These are phyloP conservation scores for Bugula neritina DNA, from an alignment of 2,888 invertebrate species.

Conservation along the genomic window DNA sequence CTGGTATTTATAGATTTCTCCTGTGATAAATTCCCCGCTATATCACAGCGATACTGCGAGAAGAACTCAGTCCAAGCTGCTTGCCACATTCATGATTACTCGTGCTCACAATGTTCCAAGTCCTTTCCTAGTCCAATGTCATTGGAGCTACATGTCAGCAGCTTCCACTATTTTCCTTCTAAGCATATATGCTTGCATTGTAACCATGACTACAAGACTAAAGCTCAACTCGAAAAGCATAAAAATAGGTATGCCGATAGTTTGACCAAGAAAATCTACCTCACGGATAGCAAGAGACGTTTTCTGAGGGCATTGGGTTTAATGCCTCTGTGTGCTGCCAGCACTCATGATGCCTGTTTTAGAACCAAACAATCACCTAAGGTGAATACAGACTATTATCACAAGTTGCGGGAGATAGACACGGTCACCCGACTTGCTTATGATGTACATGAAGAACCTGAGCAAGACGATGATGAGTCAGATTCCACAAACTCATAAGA, in stretches of 20 bases:
- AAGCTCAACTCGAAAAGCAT: neutral
- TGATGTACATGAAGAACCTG: neutral
- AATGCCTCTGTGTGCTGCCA: slow-evolving; percentile 14
- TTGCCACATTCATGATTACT: slow-evolving; percentile 17
- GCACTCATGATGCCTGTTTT: neutral
- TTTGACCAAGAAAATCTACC: neutral
- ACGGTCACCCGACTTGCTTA: neutral
- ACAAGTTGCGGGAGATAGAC: neutral
- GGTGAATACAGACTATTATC: neutral
- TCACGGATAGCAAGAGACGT: neutral
- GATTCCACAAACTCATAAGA: neutral
- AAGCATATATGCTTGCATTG: slow-evolving; percentile 6
- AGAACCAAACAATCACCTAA: neutral
- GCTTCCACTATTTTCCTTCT: slow-evolving; percentile 5
- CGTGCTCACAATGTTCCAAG: neutral
- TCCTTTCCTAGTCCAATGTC: neutral
- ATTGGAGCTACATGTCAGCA: neutral
- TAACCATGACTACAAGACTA: slow-evolving; percentile 14
- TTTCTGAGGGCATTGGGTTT: neutral
- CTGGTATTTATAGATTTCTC: slow-evolving; percentile 26
- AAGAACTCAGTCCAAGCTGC: neutral
- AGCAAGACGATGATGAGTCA: neutral
- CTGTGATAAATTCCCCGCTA: neutral
- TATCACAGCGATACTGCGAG: slow-evolving; percentile 22
- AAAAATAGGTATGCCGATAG: neutral